Evolutionary conservation across 2,797 vertebrate species (phyloP).

Genomic region (Antennarius maculatus): DNA sequence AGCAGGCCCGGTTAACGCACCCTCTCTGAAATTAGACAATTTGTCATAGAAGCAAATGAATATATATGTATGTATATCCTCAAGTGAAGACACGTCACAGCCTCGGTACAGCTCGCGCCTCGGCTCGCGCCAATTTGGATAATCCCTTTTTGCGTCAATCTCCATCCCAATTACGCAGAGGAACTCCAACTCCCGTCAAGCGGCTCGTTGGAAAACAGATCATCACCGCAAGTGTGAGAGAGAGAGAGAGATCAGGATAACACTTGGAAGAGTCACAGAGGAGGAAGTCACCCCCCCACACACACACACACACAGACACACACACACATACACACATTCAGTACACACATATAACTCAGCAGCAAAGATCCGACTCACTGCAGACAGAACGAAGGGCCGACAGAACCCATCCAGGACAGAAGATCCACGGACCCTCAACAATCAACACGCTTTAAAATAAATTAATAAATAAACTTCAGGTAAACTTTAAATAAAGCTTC

Average conservation of each 20-base stretch:
- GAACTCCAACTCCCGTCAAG: not conserved
- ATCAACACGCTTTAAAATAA: too few relatives aligned
- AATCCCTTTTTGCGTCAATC: conserved; percentile 2
- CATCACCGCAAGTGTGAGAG: too few relatives aligned
- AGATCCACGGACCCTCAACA: too few relatives aligned
- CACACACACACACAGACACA: too few relatives aligned
- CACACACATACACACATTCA: too few relatives aligned
- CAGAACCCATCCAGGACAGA: too few relatives aligned
- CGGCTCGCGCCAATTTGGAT: conserved; percentile 4
- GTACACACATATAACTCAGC: conserved; percentile 64
- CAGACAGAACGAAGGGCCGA: not conserved
- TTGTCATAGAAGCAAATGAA: conserved; percentile 46
- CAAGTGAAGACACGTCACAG: conserved; percentile 1
- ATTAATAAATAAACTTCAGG: too few relatives aligned
- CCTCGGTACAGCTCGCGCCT: not conserved
- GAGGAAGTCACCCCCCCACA: conserved; percentile 19
- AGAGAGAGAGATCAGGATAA: conserved; percentile 5
- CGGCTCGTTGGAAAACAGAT: too few relatives aligned
- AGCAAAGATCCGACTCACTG: conserved; percentile 4
- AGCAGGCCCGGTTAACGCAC: conserved; percentile 82
- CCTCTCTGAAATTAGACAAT: conserved; percentile 83
- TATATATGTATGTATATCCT: not conserved
- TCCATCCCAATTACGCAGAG: conserved; percentile 11
- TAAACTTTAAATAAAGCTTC: too few relatives aligned
- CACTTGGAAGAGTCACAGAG: not conserved